Percentiles rank a stretch among this genome's conserved stretches.
Evolutionary conservation across 2,888 invertebrate species (phyloP).

Genomic region (Philereme transversata): DNA sequence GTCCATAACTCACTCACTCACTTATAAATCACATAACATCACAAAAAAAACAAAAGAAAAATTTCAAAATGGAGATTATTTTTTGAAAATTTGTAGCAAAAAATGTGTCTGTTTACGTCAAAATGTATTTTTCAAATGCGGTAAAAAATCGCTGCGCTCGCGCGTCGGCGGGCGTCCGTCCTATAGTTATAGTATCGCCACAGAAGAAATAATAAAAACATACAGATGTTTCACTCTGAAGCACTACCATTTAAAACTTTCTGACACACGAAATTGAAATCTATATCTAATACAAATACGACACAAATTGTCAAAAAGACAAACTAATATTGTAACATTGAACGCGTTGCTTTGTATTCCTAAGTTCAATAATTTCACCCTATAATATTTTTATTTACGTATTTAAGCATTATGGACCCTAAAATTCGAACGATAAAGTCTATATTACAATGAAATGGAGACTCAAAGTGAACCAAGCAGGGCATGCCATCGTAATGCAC

Average conservation of each 20-base stretch:
- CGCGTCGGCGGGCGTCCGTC: conserved; percentile 69
- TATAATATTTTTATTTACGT: not conserved
- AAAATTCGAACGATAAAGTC: not conserved
- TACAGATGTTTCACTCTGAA: conserved; percentile 13
- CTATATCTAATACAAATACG: not conserved
- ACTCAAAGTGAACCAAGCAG: conserved; percentile 29
- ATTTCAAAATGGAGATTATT: conserved; percentile 6
- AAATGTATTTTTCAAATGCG: conserved; percentile 83
- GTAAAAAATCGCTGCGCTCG: conserved; percentile 79
- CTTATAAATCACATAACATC: conserved; percentile 28
- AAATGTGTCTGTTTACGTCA: conserved; percentile 79
- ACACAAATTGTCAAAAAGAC: too few relatives aligned
- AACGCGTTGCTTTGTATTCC: too few relatives aligned
- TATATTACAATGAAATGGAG: not conserved
- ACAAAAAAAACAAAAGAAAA: not conserved
- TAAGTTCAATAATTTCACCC: not conserved
- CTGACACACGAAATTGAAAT: not conserved
- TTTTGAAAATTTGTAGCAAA: conserved; percentile 52
- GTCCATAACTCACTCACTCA: conserved; percentile 49
- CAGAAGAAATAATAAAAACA: conserved; percentile 12
- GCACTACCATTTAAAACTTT: not conserved
- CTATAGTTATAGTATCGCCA: conserved; percentile 25
- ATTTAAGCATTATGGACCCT: not conserved
- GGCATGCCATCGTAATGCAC: conserved; percentile 77
- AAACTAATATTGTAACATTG: too few relatives aligned